Evolutionary conservation across 2,797 vertebrate genomes (phyloP).

Genomic region (Malacoraja senta): DNA sequence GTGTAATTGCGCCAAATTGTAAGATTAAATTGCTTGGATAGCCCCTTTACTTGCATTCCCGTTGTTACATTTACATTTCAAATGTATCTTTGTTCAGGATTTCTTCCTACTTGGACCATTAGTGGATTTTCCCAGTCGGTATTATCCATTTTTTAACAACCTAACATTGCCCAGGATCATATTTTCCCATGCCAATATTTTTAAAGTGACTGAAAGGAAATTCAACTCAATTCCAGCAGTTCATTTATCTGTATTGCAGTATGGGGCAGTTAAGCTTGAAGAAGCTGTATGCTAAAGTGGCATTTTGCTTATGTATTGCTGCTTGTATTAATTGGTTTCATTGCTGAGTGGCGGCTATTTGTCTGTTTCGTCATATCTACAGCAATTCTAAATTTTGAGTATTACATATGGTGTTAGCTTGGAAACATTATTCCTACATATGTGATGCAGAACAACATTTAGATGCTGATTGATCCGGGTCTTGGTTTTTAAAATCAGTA

Average conservation of each 20-base stretch:
- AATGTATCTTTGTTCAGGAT: not conserved
- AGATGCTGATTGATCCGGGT: not conserved
- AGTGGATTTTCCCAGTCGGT: not conserved
- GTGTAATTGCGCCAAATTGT: not conserved
- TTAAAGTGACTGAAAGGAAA: not conserved
- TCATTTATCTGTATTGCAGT: not conserved
- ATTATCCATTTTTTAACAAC: not conserved
- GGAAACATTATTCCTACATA: not conserved
- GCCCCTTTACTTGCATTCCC: not conserved
- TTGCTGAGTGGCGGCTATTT: not conserved
- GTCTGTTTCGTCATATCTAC: not conserved
- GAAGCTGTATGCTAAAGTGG: not conserved
- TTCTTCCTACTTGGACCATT: not conserved
- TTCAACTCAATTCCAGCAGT: not conserved
- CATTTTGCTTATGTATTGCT: not conserved
- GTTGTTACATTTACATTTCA: conserved; percentile 13
- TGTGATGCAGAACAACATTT: conserved; percentile 2
- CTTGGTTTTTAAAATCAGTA: not conserved
- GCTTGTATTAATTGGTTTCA: not conserved
- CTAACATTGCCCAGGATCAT: not conserved
- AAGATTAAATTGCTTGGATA: not conserved
- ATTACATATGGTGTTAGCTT: not conserved
- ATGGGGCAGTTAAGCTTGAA: not conserved
- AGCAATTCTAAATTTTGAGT: not conserved
- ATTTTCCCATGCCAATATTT: not conserved